Percentiles rank a stretch among this genome's conserved stretches.
Conservation (phyloP, 2,888 invertebrate genomes). For the Keiferia lycopersicella region DNA sequence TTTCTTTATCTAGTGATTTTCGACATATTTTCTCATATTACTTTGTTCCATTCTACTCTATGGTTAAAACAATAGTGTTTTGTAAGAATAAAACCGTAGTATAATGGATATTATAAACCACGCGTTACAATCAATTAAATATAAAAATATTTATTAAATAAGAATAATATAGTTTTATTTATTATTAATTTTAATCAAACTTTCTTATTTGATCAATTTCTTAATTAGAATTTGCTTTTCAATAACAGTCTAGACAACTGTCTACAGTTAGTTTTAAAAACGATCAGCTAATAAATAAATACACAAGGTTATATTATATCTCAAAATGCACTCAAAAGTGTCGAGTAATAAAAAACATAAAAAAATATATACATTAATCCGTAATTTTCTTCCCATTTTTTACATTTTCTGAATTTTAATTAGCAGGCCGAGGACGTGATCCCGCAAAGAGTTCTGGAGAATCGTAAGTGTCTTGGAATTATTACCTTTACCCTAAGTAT, state of each 20-base stretch:
- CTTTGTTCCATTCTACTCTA: neutral
- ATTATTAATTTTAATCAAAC: neutral
- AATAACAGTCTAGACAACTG: too few species aligned
- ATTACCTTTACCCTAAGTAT: too few species aligned
- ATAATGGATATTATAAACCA: conserved; percentile 38
- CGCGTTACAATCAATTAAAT: conserved; percentile 57
- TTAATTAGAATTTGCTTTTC: too few species aligned
- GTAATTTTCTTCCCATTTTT: neutral
- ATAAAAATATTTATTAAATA: conserved; percentile 76
- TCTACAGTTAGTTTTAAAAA: too few species aligned
- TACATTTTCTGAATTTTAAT: conserved; percentile 14
- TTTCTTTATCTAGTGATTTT: neutral
- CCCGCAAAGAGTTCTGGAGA: conserved; percentile 70
- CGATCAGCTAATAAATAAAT: too few species aligned
- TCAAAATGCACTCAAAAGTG: too few species aligned
- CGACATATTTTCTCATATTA: neutral
- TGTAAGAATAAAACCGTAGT: conserved; percentile 7
- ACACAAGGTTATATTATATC: too few species aligned
- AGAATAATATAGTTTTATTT: conserved; percentile 36
- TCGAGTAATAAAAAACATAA: too few species aligned
- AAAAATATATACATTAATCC: too few species aligned
- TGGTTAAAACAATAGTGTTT: conserved; percentile 16
- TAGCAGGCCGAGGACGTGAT: conserved; percentile 51
- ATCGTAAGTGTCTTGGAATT: conserved; percentile 62
- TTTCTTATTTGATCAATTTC: too few species aligned